Base-by-base conservation (phyloP, 2,797 vertebrate genomes). In the Botia kubotai region DNA sequence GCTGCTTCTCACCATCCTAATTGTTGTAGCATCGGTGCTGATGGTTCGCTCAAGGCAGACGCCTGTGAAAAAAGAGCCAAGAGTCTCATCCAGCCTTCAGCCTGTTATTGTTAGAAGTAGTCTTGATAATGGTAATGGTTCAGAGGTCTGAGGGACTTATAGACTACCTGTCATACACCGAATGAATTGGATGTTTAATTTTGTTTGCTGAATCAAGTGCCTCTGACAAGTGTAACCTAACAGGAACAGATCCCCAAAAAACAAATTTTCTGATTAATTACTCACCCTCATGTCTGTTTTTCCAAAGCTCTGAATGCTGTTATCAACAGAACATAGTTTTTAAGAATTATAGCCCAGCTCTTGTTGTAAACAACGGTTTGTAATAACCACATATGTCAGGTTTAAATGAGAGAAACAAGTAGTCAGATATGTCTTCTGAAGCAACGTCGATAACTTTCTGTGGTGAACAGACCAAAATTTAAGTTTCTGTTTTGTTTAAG, bases 61-160 rank as follows among this genome's bases (percentile, higher is more conserved):
- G 86, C 87, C 88, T 6, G 86, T 84, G 3, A 90, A 94, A 89
- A 89, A 92, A 66, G 84, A 84, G 13, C 87, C 92, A 3, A 93
- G 90, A 0, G 88, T 91, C 12, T 92, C 95, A 0, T 84, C 94
- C 80, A 95, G 94, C 83, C 92, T 91, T 0, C 93, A 97, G 88
- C 95, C 95, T 17, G 95, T 95, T 93, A 89, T 95, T 92, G 91
- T 96, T 93, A 90, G 94, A 79, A 91, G 88, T 66, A 94, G 92
- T 91, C 94, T 91, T 48, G 91, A 91, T 83, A 90, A 87, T 85
- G 89, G 90, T 0, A 93, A 98, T 90, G 96, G 97, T 91, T 97
- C 97, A 0, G 97, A 98, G 87, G 97, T 99, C 86, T 99, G 95
- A 98, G 57, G 57, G 33, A 14, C 39, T 39, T 63, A 81, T 39